Evolutionary conservation across 2,113 vertebrate species (phyloP).

Genomic region (Suricata suricatta): DNA sequence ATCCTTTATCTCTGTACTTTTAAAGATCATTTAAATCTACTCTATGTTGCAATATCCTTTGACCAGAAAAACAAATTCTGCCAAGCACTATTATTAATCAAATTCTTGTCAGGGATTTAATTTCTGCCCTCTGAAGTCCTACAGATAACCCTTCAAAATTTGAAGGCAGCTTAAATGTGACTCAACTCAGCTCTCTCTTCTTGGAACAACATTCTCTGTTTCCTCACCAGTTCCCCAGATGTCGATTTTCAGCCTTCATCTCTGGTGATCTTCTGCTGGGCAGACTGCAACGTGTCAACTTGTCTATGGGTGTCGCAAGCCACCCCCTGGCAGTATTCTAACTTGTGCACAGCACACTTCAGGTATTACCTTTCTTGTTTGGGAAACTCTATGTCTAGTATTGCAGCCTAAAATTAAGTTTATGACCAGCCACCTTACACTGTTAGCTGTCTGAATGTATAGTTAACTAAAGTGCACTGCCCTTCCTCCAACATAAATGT

Average conservation of each 20-base stretch:
- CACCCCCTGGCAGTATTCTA: neutral
- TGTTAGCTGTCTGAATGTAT: neutral
- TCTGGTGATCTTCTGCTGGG: neutral
- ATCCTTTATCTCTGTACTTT: neutral
- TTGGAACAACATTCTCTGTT: neutral
- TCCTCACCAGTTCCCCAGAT: neutral
- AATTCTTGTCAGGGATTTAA: neutral
- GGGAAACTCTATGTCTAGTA: neutral
- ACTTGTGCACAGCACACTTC: neutral
- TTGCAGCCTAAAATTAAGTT: neutral
- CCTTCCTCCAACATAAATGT: neutral
- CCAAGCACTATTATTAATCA: neutral
- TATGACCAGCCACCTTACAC: neutral
- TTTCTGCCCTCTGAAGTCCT: constrained; percentile 16
- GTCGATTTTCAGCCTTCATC: neutral
- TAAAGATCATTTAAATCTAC: neutral
- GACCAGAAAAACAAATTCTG: constrained; percentile 41
- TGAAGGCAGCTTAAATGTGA: neutral
- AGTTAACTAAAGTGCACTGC: neutral
- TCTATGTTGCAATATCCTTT: neutral
- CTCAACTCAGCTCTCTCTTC: neutral
- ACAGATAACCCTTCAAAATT: neutral
- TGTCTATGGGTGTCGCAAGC: neutral
- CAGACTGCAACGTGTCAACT: neutral
- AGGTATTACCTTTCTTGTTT: neutral